Base-by-base conservation (phyloP, 2,888 invertebrate genomes). In the Meloe dianella region DNA sequence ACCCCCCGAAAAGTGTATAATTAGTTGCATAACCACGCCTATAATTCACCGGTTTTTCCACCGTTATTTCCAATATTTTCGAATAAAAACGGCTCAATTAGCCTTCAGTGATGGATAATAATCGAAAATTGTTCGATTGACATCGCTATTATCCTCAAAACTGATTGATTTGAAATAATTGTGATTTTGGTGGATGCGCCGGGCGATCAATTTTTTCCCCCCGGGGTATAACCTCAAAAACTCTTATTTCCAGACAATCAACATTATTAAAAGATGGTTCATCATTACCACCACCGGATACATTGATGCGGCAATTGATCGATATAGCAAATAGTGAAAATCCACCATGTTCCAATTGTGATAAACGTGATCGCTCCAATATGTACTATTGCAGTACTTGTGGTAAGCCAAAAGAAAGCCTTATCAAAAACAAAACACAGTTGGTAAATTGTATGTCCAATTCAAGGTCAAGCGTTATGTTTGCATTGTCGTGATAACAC, bases 311-410 rank as follows among this genome's bases (percentile, higher is more conserved):
- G 38, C 92, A 91, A 79, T 84, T 92, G 66, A 88, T 92, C 38
- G 91, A 91, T 73, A 85, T 90, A 63, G 89, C 91, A 0, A 89
- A 90, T 76, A 89, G 90, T 70, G 89, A 90, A 76, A 89, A 90
- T 79, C 91, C 92, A 61, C 87, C 89, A 7, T 92, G 92, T 84
- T 91, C 92, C 69, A 92, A 92, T 82, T 92, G 92, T 83, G 92
- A 92, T 83, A 91, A 91, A 76, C 83, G 89, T 24, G 89, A 89
- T 78, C 86, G 88, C 70, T 83, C 86, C 66, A 90, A 90, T 65
- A 92, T 92, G 92, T 92, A 86, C 82, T 92, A 91, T 85, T 92
- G 92, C 85, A 91, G 90, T 80, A 92, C 92, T 59, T 92, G 92
- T 80, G 89, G 90, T 89, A 27, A 27, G n/a, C n/a, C n/a, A n/a